Evolutionary conservation across 2,888 invertebrate species (phyloP).

Genomic region (Tipula unca): DNA sequence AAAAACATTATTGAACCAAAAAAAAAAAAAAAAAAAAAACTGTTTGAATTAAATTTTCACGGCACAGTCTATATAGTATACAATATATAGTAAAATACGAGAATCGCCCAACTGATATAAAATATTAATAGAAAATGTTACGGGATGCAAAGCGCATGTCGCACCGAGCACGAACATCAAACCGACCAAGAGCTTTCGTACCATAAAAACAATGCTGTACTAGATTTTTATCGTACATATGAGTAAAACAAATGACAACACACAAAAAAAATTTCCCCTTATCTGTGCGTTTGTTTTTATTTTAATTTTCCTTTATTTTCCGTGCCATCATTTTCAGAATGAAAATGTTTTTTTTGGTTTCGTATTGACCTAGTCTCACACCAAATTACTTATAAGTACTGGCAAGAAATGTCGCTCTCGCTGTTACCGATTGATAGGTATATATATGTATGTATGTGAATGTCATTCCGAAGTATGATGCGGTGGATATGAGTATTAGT

Average conservation of each 20-base stretch:
- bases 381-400: not conserved
- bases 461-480: not conserved
- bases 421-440: conserved; percentile 8
- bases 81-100: not conserved
- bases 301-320: not conserved
- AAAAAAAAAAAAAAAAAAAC: not conserved
- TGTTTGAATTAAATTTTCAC: not conserved
- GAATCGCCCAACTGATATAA: not conserved
- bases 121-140: not conserved
- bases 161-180: not conserved
- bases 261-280: not conserved
- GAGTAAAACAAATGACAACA: too few relatives aligned
- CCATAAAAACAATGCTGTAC: not conserved
- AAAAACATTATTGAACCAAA: not conserved
- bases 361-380: not conserved
- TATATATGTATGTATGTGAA: too few relatives aligned
- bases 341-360: not conserved
- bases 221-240: not conserved
- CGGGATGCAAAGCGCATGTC: not conserved
- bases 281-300: not conserved
- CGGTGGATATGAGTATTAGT: not conserved
- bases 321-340: not conserved
- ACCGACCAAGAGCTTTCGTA: not conserved
- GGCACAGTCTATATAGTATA: not conserved
- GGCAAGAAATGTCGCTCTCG: not conserved